Percentiles rank a stretch among this genome's conserved stretches.
These are phyloP conservation scores for Zoanthus solanderi DNA, from an alignment of 92 coral and sea anemone species.

Conservation along the genomic window DNA sequence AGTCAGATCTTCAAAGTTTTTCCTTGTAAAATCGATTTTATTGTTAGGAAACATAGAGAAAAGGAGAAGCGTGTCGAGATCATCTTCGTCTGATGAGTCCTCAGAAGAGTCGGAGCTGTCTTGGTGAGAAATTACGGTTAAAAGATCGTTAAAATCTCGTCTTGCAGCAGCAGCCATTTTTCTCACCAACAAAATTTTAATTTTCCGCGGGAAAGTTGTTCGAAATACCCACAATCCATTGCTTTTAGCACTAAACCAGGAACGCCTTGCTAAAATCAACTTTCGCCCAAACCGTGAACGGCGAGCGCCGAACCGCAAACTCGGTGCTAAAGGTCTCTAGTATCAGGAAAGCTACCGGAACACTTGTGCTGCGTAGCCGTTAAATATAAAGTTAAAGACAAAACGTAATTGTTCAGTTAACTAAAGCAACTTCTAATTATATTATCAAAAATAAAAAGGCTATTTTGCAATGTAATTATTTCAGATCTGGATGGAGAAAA, in stretches of 20 bases:
- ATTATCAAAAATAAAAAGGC: neutral
- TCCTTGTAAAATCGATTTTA: conserved; percentile 12
- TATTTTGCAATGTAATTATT: neutral
- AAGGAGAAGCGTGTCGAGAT: conserved; percentile 8
- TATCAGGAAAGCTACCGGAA: conserved; percentile 4
- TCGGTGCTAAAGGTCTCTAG: neutral
- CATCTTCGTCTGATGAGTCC: conserved; percentile 23
- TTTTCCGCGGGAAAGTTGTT: conserved; percentile 43
- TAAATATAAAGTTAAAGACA: conserved; percentile 17
- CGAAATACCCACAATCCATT: conserved; percentile 28
- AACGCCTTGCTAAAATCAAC: neutral
- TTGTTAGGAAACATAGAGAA: conserved; percentile 10
- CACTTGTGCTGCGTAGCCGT: conserved; percentile 22
- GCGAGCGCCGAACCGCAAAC: neutral
- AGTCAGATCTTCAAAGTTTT: conserved; percentile 12
- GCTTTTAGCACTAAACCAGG: conserved; percentile 1
- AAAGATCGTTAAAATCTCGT: conserved; percentile 3
- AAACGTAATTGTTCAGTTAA: neutral
- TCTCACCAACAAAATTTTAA: conserved; percentile 2
- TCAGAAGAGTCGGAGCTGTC: conserved; percentile 3
- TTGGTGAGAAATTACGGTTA: conserved; percentile 7
- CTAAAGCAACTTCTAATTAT: neutral
- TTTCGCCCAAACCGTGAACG: neutral
- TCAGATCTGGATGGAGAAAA: neutral
- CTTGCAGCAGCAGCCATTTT: conserved; percentile 3